phyloP scores from a whole-genome alignment of 2,888 invertebrate species.

The Thecocarcelia acutangulata region DNA sequence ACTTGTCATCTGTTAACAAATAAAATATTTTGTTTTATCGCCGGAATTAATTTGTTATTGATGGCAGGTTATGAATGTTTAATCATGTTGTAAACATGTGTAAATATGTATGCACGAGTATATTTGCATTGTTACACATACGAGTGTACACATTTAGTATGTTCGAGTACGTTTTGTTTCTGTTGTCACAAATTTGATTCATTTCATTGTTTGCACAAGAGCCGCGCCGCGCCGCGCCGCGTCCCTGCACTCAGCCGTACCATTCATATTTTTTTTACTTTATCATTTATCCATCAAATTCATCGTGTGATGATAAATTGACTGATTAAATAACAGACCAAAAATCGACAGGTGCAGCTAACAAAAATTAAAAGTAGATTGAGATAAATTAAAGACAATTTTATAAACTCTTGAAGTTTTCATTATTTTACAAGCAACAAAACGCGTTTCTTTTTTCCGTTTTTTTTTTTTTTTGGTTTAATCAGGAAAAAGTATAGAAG shows the following conservation, averaged over 20 bases:
- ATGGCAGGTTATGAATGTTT: slow-evolving; percentile 63
- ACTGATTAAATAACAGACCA: slow-evolving; percentile 51
- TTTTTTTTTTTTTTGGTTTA: too few species aligned
- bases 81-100: slow-evolving; percentile 60
- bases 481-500: too few species aligned
- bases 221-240: too few species aligned
- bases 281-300: slow-evolving; percentile 42
- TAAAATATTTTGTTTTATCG: slow-evolving; percentile 42
- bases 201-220: not conserved
- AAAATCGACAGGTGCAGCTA: slow-evolving; percentile 64
- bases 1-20: not conserved
- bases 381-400: slow-evolving; percentile 22
- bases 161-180: not conserved
- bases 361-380: slow-evolving; percentile 42
- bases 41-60: slow-evolving; percentile 70
- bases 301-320: slow-evolving; percentile 58
- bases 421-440: not conserved
- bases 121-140: slow-evolving; percentile 60
- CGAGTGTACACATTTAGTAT: not conserved
- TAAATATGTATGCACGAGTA: too few species aligned
- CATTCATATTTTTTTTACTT: slow-evolving; percentile 35
- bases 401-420: not conserved
- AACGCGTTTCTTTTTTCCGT: too few species aligned
- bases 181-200: too few species aligned
- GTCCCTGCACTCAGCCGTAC: slow-evolving; percentile 9